A percentile compares a stretch with the other conserved stretches of the same genome.
phyloP scores from a whole-genome alignment of 2,797 vertebrate species.

The Smutsia temminckii region DNA sequence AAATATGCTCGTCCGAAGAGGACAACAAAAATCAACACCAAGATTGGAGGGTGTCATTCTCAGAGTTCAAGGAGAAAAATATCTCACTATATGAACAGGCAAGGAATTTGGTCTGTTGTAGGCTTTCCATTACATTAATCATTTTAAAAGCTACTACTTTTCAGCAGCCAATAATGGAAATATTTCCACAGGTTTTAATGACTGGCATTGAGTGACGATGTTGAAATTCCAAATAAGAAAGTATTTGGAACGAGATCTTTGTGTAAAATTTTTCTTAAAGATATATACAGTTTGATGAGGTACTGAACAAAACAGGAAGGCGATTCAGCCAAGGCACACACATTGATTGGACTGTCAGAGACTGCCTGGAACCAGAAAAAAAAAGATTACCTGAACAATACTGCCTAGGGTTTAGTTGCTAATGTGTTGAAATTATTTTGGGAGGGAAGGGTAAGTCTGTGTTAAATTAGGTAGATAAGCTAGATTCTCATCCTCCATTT shows the following conservation, averaged over 20 bases:
- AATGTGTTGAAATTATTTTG: slow-evolving; percentile 2
- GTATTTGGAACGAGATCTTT: neutral
- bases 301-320: neutral
- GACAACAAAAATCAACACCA: neutral
- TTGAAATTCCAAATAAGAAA: neutral
- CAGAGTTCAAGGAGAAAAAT: neutral
- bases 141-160: neutral
- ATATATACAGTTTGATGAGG: neutral
- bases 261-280: neutral
- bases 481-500: neutral
- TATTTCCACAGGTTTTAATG: neutral
- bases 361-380: neutral
- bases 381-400: neutral
- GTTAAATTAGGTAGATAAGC: neutral
- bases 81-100: neutral
- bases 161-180: neutral
- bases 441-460: neutral
- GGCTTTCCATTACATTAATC: neutral
- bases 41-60: neutral
- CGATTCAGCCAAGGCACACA: neutral
- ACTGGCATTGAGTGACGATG: neutral
- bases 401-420: neutral
- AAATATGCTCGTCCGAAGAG: neutral
- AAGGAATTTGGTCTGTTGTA: neutral
- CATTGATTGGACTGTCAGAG: neutral